Conservation (phyloP, 2,888 invertebrate genomes). For the Acronicta leporina region DNA sequence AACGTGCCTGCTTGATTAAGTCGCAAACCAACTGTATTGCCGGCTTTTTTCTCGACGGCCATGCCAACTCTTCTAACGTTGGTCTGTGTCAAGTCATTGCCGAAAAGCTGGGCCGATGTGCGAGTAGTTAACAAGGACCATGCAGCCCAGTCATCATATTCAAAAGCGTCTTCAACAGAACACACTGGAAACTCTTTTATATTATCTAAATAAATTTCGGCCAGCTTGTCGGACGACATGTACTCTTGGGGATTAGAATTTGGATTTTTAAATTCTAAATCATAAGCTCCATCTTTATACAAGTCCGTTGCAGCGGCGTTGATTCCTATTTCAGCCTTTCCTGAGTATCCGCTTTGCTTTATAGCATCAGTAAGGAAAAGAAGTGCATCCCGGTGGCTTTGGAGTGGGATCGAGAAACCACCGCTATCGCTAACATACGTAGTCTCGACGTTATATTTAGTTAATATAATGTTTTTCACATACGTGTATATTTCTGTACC, state of each 20-base stretch:
- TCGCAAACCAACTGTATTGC: conserved; percentile 97
- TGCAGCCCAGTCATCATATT: conserved; percentile 99
- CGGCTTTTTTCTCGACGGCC: conserved; percentile 98
- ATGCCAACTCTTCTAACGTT: conserved; percentile 96
- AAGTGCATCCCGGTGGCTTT: conserved; percentile 97
- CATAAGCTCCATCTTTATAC: conserved; percentile 95
- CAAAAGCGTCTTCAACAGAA: conserved; percentile 99
- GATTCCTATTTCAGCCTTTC: conserved; percentile 97
- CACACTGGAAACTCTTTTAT: conserved; percentile 96
- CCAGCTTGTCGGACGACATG: conserved; percentile 94
- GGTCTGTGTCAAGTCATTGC: conserved; percentile 98
- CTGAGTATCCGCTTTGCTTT: conserved; percentile 97
- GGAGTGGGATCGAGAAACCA: conserved; percentile 98
- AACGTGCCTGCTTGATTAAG: conserved; percentile 99
- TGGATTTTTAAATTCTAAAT: conserved; percentile 99
- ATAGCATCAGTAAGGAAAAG: conserved; percentile 95
- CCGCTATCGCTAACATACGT: conserved; percentile 99
- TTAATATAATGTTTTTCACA: conserved; percentile 96
- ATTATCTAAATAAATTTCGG: conserved; percentile 95
- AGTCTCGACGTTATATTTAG: conserved; percentile 96
- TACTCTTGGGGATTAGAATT: conserved; percentile 95
- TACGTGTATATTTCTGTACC: conserved; percentile 98
- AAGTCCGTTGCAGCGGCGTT: conserved; percentile 99
- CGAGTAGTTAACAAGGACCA: conserved; percentile 94
- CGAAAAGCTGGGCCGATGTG: conserved; percentile 93